phyloP scores from a whole-genome alignment of 2,888 invertebrate genomes.

The Cryptocheilus praepositus region DNA sequence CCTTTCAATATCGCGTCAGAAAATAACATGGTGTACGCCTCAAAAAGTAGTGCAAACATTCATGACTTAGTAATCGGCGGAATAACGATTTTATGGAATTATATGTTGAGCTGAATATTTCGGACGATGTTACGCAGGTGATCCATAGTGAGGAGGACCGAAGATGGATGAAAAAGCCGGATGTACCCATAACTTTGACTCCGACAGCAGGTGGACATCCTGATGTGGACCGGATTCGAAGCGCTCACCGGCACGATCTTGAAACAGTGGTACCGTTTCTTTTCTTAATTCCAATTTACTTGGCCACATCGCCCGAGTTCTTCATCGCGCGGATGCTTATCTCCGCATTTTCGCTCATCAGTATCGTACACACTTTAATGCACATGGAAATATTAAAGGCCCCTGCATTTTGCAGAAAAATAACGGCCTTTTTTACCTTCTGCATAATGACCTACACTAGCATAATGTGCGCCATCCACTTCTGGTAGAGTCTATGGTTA shows the following conservation, averaged over 20 bases:
- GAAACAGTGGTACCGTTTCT: constrained; percentile 53
- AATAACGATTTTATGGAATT: background rate
- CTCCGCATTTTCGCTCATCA: constrained; percentile 48
- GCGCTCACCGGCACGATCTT: constrained; percentile 59
- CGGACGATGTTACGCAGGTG: constrained; percentile 45
- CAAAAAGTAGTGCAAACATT: background rate
- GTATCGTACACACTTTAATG: constrained; percentile 50
- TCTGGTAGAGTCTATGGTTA: too few relatives aligned
- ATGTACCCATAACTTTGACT: constrained; percentile 46
- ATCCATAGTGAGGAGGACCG: constrained; percentile 68
- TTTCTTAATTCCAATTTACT: constrained; percentile 57
- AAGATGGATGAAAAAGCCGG: constrained; percentile 59
- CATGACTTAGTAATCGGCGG: background rate
- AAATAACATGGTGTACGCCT: too few relatives aligned
- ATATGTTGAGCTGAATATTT: too few relatives aligned
- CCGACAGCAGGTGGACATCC: constrained; percentile 62
- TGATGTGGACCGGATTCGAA: constrained; percentile 61
- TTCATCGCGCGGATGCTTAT: constrained; percentile 41
- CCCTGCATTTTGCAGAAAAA: constrained; percentile 21
- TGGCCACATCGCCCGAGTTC: constrained; percentile 49
- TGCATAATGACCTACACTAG: constrained; percentile 34
- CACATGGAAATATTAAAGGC: constrained; percentile 46
- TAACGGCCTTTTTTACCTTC: constrained; percentile 3
- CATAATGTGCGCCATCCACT: constrained; percentile 5
- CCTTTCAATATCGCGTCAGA: too few relatives aligned